phyloP scores from a whole-genome alignment of 2,888 invertebrate species.

The Cephonodes hylas region DNA sequence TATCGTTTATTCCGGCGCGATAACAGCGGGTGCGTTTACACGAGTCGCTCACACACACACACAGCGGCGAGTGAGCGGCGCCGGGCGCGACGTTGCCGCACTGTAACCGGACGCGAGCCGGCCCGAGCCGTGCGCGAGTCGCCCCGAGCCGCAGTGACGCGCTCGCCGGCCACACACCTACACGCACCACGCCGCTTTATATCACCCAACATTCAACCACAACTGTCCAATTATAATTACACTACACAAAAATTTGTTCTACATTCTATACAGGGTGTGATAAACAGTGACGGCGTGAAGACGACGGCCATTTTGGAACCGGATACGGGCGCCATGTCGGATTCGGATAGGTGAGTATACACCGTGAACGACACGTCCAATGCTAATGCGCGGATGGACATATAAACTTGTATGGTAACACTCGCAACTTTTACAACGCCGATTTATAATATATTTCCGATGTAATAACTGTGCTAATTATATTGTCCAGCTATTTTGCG shows the following conservation, averaged over 20 bases:
- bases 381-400: no score
- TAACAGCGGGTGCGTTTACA: not conserved
- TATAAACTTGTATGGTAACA: no score
- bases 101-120: slow-evolving; percentile 35
- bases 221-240: not conserved
- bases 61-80: not conserved
- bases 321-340: slow-evolving; percentile 26
- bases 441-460: no score
- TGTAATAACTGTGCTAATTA: no score
- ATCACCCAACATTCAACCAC: no score
- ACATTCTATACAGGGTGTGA: not conserved
- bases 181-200: slow-evolving; percentile 31
- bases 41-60: not conserved
- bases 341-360: slow-evolving; percentile 24
- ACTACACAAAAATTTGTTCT: not conserved
- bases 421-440: no score
- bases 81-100: slow-evolving; percentile 34
- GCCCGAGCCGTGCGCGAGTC: slow-evolving; percentile 9
- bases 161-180: slow-evolving; percentile 33
- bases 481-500: no score
- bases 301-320: slow-evolving; percentile 21
- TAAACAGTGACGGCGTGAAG: slow-evolving; percentile 4
- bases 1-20: not conserved
- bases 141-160: slow-evolving; percentile 36
- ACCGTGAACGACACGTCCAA: not conserved